Base-by-base conservation (phyloP, 2,888 invertebrate genomes). In the Onchidella celtica region DNA sequence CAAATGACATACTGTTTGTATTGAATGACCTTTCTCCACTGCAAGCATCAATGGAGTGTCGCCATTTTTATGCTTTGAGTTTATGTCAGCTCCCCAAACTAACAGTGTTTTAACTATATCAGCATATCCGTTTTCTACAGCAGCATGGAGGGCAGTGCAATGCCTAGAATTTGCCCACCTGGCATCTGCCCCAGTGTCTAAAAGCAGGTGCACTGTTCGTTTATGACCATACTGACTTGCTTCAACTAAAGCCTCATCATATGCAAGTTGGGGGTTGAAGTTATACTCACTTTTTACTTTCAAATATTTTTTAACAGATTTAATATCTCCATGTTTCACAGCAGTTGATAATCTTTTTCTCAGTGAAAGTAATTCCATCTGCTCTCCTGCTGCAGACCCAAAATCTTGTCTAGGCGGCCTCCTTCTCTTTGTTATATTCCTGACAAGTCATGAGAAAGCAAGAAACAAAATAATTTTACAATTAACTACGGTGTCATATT, bases 31-130 rank as follows among this genome's bases (percentile, higher is more conserved):
- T 2, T 55, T 65, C 21, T 32, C 3, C 3, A 57, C 24, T 17
- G 79, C 79, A 2, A 34, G 17, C 27, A 72, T 61, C 3, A 79
- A 69, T 1, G 73, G 59, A 4, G 55, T 79, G 70, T 38, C 1
- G 2, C 63, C 32, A 34, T 3, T 36, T 21, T 4, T 24, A 1
- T 0, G n/a, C 24, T 0, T 36, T 1, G 21, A 2, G n/a, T 40
- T 24, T 21, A 70, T 17, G 27, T 27, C 40, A 17, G 47, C 63
- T 0, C 40, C 63, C 1, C 32, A 21, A 1, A 6, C n/a, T 21
- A 3, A 14, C 0, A 59, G 32, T 4, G 59, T 1, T 29, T 34
- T 57, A 27, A 47, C 38, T 29, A 34, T 17, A 21, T 59, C 70
- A 1, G 17, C 14, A 32, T 14, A 55, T 3, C 77, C 68, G 24